Percentiles rank a stretch among this genome's conserved stretches.
Evolutionary conservation across 2,113 vertebrate genomes (phyloP).

Genomic region (Elephantulus edwardii): DNA sequence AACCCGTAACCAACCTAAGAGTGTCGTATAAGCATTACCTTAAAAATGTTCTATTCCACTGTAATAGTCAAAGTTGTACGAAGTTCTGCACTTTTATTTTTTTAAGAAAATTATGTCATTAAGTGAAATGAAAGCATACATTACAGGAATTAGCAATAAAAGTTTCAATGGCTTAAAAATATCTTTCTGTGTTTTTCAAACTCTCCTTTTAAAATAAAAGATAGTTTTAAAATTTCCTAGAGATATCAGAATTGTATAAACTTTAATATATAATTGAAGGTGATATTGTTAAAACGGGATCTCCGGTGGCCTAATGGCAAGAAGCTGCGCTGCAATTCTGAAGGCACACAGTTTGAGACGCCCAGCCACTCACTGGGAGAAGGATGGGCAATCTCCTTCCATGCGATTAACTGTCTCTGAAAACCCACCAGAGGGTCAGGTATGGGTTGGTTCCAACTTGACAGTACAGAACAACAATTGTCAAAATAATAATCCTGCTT

Average conservation of each 20-base stretch:
- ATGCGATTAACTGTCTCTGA: no score
- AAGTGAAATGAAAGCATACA: conserved; percentile 9
- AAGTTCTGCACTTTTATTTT: conserved; percentile 33
- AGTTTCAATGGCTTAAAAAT: neutral
- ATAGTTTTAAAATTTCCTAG: neutral
- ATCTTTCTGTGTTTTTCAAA: neutral
- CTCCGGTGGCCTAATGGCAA: no score
- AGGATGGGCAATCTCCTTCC: no score
- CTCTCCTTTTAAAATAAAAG: neutral
- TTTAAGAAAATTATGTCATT: conserved; percentile 18
- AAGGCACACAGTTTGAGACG: no score
- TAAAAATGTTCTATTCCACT: neutral
- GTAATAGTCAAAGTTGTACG: neutral
- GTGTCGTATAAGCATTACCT: neutral
- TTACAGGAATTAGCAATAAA: neutral
- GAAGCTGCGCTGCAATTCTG: no score
- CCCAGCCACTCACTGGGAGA: no score
- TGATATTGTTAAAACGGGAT: no score
- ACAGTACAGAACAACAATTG: no score
- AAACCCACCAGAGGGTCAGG: no score
- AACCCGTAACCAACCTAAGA: neutral
- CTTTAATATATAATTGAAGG: neutral
- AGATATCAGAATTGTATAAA: neutral
- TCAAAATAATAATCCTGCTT: neutral
- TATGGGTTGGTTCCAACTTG: no score